A percentile compares a stretch with the other conserved stretches of the same genome.
Conservation (phyloP, 1,140 invertebrate species). For the Drosophila nigrodunni region DNA sequence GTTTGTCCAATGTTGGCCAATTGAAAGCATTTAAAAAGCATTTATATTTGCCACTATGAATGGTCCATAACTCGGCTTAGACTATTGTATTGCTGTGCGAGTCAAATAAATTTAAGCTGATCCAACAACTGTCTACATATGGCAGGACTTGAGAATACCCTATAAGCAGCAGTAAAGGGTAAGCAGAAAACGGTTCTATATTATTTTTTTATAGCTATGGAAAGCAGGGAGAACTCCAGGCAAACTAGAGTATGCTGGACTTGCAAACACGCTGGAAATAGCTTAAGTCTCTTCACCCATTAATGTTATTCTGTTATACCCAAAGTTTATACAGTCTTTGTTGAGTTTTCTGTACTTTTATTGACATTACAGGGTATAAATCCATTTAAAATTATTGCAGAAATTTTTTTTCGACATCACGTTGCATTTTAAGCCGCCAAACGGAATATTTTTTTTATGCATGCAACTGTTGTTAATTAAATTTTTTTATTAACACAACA, state of each 20-base stretch:
- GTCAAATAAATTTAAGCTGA: constrained; percentile 18
- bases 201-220: no score
- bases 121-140: background rate
- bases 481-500: constrained; percentile 65
- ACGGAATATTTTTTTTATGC: constrained; percentile 32
- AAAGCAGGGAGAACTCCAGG: no score
- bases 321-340: no score
- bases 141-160: background rate
- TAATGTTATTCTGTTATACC: no score
- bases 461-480: constrained; percentile 67
- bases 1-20: background rate
- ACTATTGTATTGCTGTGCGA: constrained; percentile 6
- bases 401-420: constrained; percentile 4
- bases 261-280: no score
- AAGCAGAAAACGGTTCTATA: no score
- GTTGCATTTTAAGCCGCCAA: constrained; percentile 37
- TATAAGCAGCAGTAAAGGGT: background rate
- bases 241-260: background rate
- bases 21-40: constrained; percentile 6
- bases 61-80: background rate
- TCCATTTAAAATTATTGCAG: constrained; percentile 12
- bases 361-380: constrained; percentile 10
- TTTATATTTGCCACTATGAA: constrained; percentile 6
- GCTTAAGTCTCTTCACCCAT: no score
- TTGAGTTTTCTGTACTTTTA: background rate